These are phyloP conservation scores for Eupithecia exiguata DNA, from an alignment of 2,888 invertebrate species.

Conservation along the genomic window DNA sequence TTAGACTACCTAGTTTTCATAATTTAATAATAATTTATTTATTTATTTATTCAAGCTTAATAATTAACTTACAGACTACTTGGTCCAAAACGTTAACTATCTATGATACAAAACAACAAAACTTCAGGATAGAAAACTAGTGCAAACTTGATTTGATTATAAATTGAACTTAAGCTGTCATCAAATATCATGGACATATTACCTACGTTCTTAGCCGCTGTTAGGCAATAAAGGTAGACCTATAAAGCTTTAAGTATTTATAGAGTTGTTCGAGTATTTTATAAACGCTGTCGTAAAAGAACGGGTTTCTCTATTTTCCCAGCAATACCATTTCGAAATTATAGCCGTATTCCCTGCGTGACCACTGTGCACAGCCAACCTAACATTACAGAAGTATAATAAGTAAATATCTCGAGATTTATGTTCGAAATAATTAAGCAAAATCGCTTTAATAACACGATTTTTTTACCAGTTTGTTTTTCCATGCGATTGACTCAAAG, in stretches of 20 bases:
- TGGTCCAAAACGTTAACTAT: no score
- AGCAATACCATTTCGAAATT: conserved; percentile 57
- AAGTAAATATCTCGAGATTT: conserved; percentile 74
- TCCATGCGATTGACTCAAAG: conserved; percentile 40
- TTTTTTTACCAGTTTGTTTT: conserved; percentile 56
- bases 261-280: conserved; percentile 18
- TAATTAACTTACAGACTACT: no score
- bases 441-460: conserved; percentile 59
- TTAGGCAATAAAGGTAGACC: not conserved
- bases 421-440: conserved; percentile 72
- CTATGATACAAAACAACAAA: no score
- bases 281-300: conserved; percentile 29
- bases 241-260: conserved; percentile 6
- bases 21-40: no score
- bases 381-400: conserved; percentile 72
- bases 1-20: not conserved
- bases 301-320: conserved; percentile 54
- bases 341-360: conserved; percentile 64
- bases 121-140: no score
- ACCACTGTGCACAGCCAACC: conserved; percentile 62
- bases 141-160: no score
- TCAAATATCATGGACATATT: no score
- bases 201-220: not conserved
- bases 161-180: no score
- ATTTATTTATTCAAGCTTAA: no score